A percentile compares a stretch with the other conserved stretches of the same genome.
phyloP scores from a whole-genome alignment of 1,140 invertebrate genomes.

The Trichonephila clavipes region DNA sequence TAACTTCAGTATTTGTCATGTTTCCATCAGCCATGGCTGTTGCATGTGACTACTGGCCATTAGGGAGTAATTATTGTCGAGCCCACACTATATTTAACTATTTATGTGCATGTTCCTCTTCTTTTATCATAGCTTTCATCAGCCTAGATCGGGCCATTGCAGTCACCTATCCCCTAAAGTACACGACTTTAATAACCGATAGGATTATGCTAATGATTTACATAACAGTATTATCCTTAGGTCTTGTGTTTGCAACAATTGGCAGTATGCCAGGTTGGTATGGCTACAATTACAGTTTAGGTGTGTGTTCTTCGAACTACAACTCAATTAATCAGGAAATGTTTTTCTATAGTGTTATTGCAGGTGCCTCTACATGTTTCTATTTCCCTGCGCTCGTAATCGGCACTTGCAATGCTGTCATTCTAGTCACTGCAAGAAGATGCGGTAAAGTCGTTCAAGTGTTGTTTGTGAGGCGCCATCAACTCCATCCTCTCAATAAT shows the following conservation, averaged over 20 bases:
- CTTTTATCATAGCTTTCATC: slow-evolving; percentile 43
- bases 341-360: not conserved
- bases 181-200: not conserved
- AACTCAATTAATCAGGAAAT: not conserved
- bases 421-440: slow-evolving; percentile 34
- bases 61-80: slow-evolving; percentile 1
- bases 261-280: not conserved
- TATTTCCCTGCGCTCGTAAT: slow-evolving; percentile 11
- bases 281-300: slow-evolving; percentile 61
- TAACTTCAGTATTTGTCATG: slow-evolving; percentile 54
- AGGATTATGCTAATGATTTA: not conserved
- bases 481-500: not conserved
- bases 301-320: slow-evolving; percentile 33
- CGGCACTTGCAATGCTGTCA: not conserved
- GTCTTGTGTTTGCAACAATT: not conserved
- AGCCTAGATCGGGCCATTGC: slow-evolving; percentile 67
- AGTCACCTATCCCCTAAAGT: slow-evolving; percentile 52
- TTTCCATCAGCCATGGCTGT: slow-evolving; percentile 37
- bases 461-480: not conserved
- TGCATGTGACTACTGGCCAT: slow-evolving; percentile 54
- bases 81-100: slow-evolving; percentile 44
- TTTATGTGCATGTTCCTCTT: slow-evolving; percentile 35
- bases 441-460: not conserved
- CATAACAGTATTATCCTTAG: not conserved
- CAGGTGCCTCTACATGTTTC: not conserved